These are phyloP conservation scores for Hydrolagus affinis DNA, from an alignment of 2,113 vertebrate species.

Conservation along the genomic window DNA sequence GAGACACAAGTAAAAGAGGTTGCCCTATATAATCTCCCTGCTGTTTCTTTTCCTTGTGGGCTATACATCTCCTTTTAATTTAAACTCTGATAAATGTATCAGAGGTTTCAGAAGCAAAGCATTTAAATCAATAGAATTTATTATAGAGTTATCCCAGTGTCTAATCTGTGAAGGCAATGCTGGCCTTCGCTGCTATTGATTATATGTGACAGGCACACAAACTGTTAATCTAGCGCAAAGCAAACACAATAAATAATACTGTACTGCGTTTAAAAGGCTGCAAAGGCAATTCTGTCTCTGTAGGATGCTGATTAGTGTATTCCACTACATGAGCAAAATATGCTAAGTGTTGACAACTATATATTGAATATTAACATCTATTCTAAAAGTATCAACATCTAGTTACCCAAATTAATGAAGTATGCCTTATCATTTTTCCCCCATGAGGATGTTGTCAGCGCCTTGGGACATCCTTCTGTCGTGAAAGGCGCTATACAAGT, in stretches of 20 bases:
- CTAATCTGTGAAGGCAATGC: conserved; percentile 67
- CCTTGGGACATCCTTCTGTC: no score
- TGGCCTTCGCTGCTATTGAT: conserved; percentile 66
- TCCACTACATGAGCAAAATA: conserved; percentile 36
- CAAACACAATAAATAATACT: conserved; percentile 50
- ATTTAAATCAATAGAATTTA: conserved; percentile 71
- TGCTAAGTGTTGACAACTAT: conserved; percentile 29
- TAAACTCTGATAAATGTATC: conserved; percentile 52
- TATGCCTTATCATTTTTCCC: conserved; percentile 15
- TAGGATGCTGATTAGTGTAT: conserved; percentile 31
- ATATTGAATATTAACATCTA: conserved; percentile 36
- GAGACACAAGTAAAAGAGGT: conserved; percentile 47
- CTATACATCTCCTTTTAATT: conserved; percentile 72
- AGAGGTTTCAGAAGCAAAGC: conserved; percentile 55
- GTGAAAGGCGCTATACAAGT: no score
- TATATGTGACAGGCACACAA: conserved; percentile 56
- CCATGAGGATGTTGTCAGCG: conserved; percentile 1
- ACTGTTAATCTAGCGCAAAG: conserved; percentile 59
- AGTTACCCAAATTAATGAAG: conserved; percentile 31
- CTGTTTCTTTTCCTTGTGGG: conserved; percentile 42
- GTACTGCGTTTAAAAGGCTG: conserved; percentile 43
- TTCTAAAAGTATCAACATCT: conserved; percentile 36
- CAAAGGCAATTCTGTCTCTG: conserved; percentile 49
- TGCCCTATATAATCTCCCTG: conserved; percentile 47
- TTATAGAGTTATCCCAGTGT: conserved; percentile 54